Conservation (phyloP, 2,888 invertebrate genomes). For the Rhingia campestris region DNA sequence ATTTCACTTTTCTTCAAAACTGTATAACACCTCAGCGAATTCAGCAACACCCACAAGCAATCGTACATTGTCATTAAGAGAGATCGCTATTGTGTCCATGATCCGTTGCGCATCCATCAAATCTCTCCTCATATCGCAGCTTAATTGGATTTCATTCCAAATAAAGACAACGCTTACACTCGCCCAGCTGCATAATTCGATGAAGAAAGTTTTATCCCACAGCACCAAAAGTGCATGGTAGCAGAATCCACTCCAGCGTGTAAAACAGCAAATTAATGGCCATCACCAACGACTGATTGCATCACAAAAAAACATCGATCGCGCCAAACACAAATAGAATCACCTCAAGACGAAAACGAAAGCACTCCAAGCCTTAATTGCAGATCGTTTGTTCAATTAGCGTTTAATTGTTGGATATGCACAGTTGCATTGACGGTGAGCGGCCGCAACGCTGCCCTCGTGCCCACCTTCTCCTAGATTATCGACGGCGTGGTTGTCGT, state of each 20-base stretch:
- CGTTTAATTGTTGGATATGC: constrained; percentile 64
- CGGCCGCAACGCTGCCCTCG: not conserved
- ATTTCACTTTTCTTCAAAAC: constrained; percentile 7
- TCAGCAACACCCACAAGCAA: constrained; percentile 7
- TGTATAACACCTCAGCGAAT: not conserved
- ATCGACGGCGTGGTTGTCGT: not conserved
- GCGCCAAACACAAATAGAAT: not conserved
- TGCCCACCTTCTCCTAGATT: constrained; percentile 6
- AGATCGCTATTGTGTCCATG: not conserved
- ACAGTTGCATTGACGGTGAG: constrained; percentile 38
- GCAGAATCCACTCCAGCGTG: constrained; percentile 13
- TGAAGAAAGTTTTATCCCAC: constrained; percentile 37
- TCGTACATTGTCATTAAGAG: not conserved
- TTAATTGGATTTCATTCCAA: not conserved
- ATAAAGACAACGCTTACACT: not conserved
- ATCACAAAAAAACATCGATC: constrained; percentile 32
- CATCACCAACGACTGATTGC: constrained; percentile 23
- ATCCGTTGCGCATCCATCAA: not conserved
- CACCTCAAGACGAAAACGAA: constrained; percentile 54
- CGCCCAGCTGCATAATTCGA: constrained; percentile 3
- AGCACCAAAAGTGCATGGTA: not conserved
- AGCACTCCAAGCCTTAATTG: constrained; percentile 49
- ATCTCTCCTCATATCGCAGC: constrained; percentile 6
- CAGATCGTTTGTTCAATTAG: constrained; percentile 61
- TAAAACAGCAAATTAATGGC: constrained; percentile 33